These are phyloP conservation scores for Coccyzus lansbergi DNA, from an alignment of 2,797 vertebrate genomes.

Conservation along the genomic window DNA sequence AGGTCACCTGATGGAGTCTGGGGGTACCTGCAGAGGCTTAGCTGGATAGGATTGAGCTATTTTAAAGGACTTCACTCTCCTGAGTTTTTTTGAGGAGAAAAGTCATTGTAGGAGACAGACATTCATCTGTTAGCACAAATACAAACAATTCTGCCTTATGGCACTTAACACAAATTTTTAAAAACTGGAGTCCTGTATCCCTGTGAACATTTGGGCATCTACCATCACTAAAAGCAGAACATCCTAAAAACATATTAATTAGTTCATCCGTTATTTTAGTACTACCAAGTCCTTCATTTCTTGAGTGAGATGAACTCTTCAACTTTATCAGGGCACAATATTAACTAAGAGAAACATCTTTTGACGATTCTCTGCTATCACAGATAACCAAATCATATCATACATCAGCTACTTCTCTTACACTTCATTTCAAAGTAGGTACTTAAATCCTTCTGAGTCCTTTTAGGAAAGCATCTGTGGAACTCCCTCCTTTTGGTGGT, in stretches of 20 bases:
- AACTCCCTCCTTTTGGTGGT: not conserved
- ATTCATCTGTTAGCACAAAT: not conserved
- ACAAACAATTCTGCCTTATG: not conserved
- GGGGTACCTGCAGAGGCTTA: not conserved
- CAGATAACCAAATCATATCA: not conserved
- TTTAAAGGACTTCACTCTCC: not conserved
- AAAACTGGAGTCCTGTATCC: not conserved
- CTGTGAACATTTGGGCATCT: not conserved
- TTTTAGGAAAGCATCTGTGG: not conserved
- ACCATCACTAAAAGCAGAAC: not conserved
- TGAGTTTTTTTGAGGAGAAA: not conserved
- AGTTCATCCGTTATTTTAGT: not conserved
- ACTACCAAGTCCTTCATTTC: not conserved
- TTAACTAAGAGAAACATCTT: not conserved
- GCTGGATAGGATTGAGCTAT: not conserved
- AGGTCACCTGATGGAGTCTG: not conserved
- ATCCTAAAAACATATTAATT: not conserved
- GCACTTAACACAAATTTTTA: not conserved
- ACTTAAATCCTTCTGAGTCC: not conserved
- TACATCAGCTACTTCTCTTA: not conserved
- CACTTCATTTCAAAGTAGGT: not conserved
- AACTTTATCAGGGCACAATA: not conserved
- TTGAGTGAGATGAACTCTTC: not conserved
- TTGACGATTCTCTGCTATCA: not conserved
- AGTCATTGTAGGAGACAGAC: not conserved